These are phyloP conservation scores for Morinoia aosen DNA, from an alignment of 2,888 invertebrate genomes.

Conservation along the genomic window DNA sequence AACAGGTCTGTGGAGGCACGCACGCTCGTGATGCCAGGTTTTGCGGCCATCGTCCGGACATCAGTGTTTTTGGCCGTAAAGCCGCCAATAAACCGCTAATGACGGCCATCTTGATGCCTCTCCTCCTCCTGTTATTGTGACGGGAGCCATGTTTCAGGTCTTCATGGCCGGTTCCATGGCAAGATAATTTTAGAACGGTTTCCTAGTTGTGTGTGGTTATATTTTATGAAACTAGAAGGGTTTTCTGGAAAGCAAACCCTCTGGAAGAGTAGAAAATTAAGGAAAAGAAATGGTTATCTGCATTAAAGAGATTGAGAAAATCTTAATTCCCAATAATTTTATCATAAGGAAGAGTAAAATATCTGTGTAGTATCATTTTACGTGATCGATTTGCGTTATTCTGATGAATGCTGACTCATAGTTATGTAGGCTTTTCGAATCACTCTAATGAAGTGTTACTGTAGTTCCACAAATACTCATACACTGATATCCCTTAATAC, in stretches of 20 bases:
- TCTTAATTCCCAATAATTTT: too few species aligned
- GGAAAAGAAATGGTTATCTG: background rate
- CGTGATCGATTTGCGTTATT: too few species aligned
- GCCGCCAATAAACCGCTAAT: constrained; percentile 45
- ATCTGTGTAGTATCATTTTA: too few species aligned
- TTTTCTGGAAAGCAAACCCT: background rate
- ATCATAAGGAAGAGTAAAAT: too few species aligned
- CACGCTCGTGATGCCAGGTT: background rate
- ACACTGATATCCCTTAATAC: too few species aligned
- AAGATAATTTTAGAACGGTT: background rate
- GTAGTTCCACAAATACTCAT: too few species aligned
- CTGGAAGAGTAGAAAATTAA: background rate
- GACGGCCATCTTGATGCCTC: constrained; percentile 47
- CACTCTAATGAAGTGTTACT: too few species aligned
- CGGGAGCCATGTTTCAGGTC: background rate
- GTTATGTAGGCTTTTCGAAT: too few species aligned
- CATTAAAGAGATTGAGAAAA: too few species aligned
- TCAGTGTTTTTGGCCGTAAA: constrained; percentile 50
- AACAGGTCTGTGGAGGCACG: constrained; percentile 34
- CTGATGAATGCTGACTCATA: too few species aligned
- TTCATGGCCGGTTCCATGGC: background rate
- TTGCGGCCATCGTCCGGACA: constrained; percentile 40
- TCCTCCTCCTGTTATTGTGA: background rate
- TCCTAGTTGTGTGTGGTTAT: background rate
- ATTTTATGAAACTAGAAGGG: background rate